phyloP scores from a whole-genome alignment of 2,113 vertebrate genomes.

The Butorides virescens region DNA sequence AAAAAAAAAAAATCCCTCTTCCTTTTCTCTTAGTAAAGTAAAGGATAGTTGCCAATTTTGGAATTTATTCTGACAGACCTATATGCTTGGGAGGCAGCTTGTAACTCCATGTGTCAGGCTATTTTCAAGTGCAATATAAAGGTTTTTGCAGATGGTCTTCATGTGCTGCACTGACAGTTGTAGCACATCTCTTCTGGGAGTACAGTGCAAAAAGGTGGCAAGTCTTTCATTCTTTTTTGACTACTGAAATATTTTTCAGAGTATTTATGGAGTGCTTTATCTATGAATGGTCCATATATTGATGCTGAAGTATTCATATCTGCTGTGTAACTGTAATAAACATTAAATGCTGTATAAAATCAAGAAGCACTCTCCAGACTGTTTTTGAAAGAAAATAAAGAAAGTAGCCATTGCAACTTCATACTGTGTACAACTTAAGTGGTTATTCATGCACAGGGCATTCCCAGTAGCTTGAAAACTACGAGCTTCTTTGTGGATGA shows the following conservation, averaged over 20 bases:
- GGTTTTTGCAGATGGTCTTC: neutral
- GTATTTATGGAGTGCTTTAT: neutral
- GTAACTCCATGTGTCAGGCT: neutral
- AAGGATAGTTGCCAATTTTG: neutral
- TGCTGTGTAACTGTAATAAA: neutral
- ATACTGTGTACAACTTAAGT: neutral
- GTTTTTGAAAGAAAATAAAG: neutral
- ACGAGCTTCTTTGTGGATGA: neutral
- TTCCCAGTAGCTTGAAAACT: neutral
- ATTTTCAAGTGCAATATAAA: neutral
- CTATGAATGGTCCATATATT: neutral
- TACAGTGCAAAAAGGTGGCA: neutral
- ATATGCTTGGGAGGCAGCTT: neutral
- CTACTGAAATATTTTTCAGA: neutral
- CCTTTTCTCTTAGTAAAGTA: neutral
- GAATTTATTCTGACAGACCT: neutral
- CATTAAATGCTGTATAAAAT: neutral
- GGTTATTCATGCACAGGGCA: neutral
- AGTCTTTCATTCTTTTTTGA: neutral
- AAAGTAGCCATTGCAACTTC: neutral
- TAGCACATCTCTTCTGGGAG: neutral
- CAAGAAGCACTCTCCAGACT: neutral
- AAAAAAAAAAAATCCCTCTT: neutral
- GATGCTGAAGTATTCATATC: neutral
- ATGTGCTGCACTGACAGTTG: neutral